A percentile compares a stretch with the other conserved stretches of the same genome.
phyloP scores from a whole-genome alignment of 2,888 invertebrate genomes.

The Athalia rosae region DNA sequence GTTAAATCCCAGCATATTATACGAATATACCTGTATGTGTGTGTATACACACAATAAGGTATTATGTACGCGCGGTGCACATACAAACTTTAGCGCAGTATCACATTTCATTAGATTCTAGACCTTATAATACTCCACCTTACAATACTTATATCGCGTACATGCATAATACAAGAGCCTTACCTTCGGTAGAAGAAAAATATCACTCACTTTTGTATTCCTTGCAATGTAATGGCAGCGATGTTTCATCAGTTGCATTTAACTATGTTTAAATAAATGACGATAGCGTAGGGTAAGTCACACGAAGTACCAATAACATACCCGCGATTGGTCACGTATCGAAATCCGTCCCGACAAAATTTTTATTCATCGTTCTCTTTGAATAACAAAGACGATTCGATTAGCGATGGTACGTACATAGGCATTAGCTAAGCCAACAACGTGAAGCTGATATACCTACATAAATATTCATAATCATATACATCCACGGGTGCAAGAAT shows the following conservation, averaged over 20 bases:
- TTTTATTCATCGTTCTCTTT: slow-evolving; percentile 34
- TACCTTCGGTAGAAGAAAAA: too few species aligned
- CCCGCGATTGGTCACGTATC: slow-evolving; percentile 36
- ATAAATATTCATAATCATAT: not conserved
- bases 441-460: not conserved
- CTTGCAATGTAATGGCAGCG: too few species aligned
- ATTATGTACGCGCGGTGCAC: too few species aligned
- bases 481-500: not conserved
- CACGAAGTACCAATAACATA: not conserved
- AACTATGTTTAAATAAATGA: slow-evolving; percentile 24
- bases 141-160: too few species aligned
- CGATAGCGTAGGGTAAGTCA: slow-evolving; percentile 36
- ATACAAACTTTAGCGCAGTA: too few species aligned
- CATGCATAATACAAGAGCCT: too few species aligned
- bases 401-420: slow-evolving; percentile 35
- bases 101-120: too few species aligned
- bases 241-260: slow-evolving; percentile 5
- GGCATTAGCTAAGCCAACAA: slow-evolving; percentile 39
- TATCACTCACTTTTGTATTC: too few species aligned
- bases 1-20: not conserved
- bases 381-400: slow-evolving; percentile 42
- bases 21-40: too few species aligned
- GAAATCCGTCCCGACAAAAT: slow-evolving; percentile 40
- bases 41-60: too few species aligned
- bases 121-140: too few species aligned